Percentiles rank a stretch among this genome's conserved stretches.
Evolutionary conservation across 64 coral and sea anemone genomes (phyloP).

Genomic region (Orbicella faveolata): DNA sequence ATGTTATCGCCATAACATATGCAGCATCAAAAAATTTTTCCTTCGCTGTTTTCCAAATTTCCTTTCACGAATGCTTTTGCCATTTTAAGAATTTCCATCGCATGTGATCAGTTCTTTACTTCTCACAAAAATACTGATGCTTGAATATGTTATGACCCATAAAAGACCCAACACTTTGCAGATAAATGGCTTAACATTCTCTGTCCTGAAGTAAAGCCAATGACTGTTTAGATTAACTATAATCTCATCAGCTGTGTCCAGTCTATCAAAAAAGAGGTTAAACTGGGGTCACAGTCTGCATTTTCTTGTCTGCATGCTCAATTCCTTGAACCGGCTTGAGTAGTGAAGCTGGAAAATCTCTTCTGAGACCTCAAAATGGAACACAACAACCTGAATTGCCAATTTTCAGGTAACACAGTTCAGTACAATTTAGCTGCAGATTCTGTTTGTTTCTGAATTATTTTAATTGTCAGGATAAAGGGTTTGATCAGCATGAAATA

Average conservation of each 20-base stretch:
- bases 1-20: not conserved
- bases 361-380: constrained; percentile 21
- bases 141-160: no score
- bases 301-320: constrained; percentile 9
- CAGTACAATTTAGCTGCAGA: not conserved
- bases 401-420: constrained; percentile 29
- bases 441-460: not conserved
- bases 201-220: not conserved
- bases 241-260: constrained; percentile 39
- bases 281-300: constrained; percentile 17
- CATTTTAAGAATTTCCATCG: not conserved
- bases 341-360: not conserved
- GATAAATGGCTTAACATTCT: not conserved
- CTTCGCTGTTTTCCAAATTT: not conserved
- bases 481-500: constrained; percentile 7
- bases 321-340: not conserved
- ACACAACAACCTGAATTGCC: constrained; percentile 32
- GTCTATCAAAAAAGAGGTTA: constrained; percentile 27
- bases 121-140: not conserved
- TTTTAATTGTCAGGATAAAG: not conserved
- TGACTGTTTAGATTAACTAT: constrained; percentile 47
- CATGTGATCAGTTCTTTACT: not conserved
- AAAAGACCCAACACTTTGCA: no score
- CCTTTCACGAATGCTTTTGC: not conserved
- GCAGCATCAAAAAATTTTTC: not conserved